Percentiles rank a stretch among this genome's conserved stretches.
These are phyloP conservation scores for Nomada flava DNA, from an alignment of 2,888 invertebrate species.

Conservation along the genomic window DNA sequence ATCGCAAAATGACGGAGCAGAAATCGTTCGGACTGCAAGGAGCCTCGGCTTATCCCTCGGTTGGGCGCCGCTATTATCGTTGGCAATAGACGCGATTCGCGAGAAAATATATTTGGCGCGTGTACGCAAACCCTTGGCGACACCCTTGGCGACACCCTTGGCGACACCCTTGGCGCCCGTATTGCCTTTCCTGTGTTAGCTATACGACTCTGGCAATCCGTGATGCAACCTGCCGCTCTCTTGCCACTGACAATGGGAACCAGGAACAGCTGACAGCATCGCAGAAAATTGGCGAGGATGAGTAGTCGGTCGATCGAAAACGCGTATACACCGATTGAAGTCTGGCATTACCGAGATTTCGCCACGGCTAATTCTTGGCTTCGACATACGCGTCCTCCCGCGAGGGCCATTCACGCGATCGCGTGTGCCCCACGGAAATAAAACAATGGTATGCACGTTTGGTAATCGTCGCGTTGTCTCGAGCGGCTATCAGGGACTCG, in stretches of 20 bases:
- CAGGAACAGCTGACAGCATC: slow-evolving; percentile 23
- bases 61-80: slow-evolving; percentile 4
- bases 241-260: background rate
- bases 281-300: slow-evolving; percentile 50
- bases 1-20: slow-evolving; percentile 9
- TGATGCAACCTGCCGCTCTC: slow-evolving; percentile 26
- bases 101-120: slow-evolving; percentile 7
- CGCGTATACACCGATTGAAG: background rate
- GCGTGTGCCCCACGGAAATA: slow-evolving; percentile 37
- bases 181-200: slow-evolving; percentile 11
- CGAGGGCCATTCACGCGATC: slow-evolving; percentile 13
- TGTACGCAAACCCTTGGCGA: background rate
- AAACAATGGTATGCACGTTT: slow-evolving; percentile 38
- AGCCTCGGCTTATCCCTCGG: background rate
- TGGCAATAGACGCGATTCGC: slow-evolving; percentile 13
- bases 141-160: background rate
- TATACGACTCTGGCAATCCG: slow-evolving; percentile 8
- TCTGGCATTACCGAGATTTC: background rate
- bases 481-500: slow-evolving; percentile 13
- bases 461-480: slow-evolving; percentile 10
- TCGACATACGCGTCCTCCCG: background rate
- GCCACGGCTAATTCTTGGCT: slow-evolving; percentile 33
- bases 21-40: background rate
- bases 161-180: slow-evolving; percentile 10
- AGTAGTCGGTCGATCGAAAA: slow-evolving; percentile 43